These are phyloP conservation scores for Agrilus biguttatus DNA, from an alignment of 2,888 invertebrate species.

Conservation along the genomic window DNA sequence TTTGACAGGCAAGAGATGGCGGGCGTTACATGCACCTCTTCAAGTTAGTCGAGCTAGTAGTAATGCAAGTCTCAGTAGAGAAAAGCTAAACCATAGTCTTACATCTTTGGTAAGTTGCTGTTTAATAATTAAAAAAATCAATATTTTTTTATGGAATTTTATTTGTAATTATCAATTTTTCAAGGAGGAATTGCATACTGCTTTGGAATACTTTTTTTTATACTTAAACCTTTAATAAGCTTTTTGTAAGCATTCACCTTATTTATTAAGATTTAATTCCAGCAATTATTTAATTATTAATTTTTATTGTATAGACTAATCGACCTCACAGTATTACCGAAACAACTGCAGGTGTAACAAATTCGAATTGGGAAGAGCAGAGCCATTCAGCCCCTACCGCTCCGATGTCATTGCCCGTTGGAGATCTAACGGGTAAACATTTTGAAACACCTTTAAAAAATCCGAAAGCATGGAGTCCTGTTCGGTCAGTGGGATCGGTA, in stretches of 20 bases:
- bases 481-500: constrained; percentile 74
- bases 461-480: constrained; percentile 76
- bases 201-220: no score
- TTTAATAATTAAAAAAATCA: no score
- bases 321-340: constrained; percentile 38
- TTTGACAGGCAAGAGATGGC: constrained; percentile 80
- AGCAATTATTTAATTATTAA: neutral
- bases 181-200: no score
- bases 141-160: no score
- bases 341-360: constrained; percentile 26
- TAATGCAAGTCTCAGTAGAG: constrained; percentile 46
- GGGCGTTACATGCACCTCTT: constrained; percentile 61
- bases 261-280: no score
- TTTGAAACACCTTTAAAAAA: constrained; percentile 62
- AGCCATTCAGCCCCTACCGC: constrained; percentile 57
- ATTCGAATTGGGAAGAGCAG: constrained; percentile 49
- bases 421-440: constrained; percentile 45
- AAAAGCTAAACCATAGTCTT: constrained; percentile 44
- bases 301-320: constrained; percentile 23
- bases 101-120: constrained; percentile 37
- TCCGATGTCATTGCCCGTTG: constrained; percentile 48
- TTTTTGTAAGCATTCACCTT: no score
- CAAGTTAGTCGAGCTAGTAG: constrained; percentile 74
- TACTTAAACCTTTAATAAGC: no score
- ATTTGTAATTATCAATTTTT: no score